Conservation (phyloP, 1,140 invertebrate genomes). For the Acromyrmex heyeri region DNA sequence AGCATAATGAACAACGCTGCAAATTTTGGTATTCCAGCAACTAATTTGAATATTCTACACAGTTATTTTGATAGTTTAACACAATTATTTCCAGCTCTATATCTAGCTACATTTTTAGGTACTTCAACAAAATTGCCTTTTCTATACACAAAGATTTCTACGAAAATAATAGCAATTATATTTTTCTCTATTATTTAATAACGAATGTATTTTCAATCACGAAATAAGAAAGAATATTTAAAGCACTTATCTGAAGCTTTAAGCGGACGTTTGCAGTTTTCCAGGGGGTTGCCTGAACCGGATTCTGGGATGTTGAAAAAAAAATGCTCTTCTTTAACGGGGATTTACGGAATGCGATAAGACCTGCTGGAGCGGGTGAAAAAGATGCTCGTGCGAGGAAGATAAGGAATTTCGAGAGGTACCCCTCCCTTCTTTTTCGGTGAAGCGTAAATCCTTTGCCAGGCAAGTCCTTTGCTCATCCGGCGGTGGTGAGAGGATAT, state of each 20-base stretch:
- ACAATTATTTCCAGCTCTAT: neutral
- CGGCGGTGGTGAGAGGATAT: neutral
- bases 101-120: neutral
- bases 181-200: neutral
- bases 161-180: neutral
- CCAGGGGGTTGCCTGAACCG: neutral
- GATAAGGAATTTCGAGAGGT: conserved; percentile 41
- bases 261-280: conserved; percentile 3
- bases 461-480: neutral
- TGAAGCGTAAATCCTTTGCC: conserved; percentile 38
- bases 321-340: conserved; percentile 55
- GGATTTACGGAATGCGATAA: conserved; percentile 59
- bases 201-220: neutral
- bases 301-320: conserved; percentile 29
- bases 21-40: too few relatives aligned
- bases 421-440: conserved; percentile 32
- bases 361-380: neutral
- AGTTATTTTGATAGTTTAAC: too few relatives aligned
- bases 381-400: conserved; percentile 9
- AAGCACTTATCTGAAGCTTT: neutral
- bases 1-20: too few relatives aligned
- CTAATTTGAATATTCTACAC: too few relatives aligned
- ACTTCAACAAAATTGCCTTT: neutral
- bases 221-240: neutral
- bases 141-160: neutral